phyloP scores from a whole-genome alignment of 2,797 vertebrate genomes.

The Gadopsis bispinosus region DNA sequence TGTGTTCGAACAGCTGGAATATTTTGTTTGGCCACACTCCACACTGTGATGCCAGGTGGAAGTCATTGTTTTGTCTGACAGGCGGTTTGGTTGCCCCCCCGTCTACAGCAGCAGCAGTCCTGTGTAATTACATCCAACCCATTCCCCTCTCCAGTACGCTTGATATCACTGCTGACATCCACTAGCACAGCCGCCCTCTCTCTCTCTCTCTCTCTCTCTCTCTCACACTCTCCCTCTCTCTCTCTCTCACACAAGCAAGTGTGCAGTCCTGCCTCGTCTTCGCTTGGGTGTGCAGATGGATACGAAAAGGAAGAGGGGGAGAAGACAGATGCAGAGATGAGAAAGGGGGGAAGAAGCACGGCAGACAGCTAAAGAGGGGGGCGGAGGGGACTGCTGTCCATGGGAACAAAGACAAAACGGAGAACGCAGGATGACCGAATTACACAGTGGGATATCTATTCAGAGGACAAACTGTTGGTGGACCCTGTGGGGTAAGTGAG shows the following conservation, averaged over 20 bases:
- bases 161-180: constrained; percentile 81
- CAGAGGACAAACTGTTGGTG: constrained; percentile 45
- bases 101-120: constrained; percentile 74
- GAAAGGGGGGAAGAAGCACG: constrained; percentile 31
- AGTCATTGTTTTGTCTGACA: constrained; percentile 71
- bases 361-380: constrained; percentile 48
- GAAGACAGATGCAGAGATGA: constrained; percentile 41
- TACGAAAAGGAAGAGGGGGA: constrained; percentile 37
- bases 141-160: constrained; percentile 67
- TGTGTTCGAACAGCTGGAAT: constrained; percentile 42
- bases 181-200: constrained; percentile 62
- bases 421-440: constrained; percentile 39
- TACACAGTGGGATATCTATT: constrained; percentile 26
- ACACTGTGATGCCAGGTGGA: constrained; percentile 34
- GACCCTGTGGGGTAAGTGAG: constrained; percentile 64
- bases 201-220: constrained; percentile 25
- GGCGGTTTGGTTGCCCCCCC: constrained; percentile 52
- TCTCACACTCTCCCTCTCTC: constrained; percentile 17
- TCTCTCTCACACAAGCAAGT: constrained; percentile 48
- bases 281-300: constrained; percentile 59
- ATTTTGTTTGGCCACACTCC: constrained; percentile 44
- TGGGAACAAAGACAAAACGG: background rate
- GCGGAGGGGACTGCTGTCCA: constrained; percentile 35
- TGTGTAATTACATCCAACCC: constrained; percentile 78
- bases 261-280: constrained; percentile 63